Evolutionary conservation across 30 jellyfish, hydroid and myxozoan species (phyloP), one percentile per base, ranked within the genome.

Genomic region (Euphysa ruthae): DNA sequence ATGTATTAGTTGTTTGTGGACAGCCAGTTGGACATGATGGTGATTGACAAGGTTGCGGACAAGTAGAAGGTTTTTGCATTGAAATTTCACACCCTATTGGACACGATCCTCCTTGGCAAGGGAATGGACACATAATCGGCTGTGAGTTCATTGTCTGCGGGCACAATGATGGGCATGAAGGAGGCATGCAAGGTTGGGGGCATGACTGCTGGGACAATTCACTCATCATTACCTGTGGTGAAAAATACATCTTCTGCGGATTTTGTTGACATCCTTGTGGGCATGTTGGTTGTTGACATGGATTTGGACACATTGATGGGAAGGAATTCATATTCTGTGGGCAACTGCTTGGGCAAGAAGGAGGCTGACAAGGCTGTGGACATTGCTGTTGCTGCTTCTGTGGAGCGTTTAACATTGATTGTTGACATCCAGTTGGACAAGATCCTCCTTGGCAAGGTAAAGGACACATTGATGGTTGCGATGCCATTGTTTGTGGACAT

Each of bases 221-320:
- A 2, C 60, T 29, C 18, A 63, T 27, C 74, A 63, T 56, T 56
- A 56, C 64, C 15, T 56, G 44, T 3, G 70, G 70, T 21, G 64
- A 26, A 13, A 61, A 44, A 31, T 30, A 25, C 23, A 43, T 29
- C 26, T 52, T 68, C 13, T 25, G 19, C 26, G 80, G 73, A 22
- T 72, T 35, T 29, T 21, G 28, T 27, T 29, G 74, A 30, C 80
- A 68, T 4, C 80, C 80, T 25, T 8, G 30, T 15, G 80, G 80
- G 32, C 80, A 68, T 23, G 65, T 19, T 43, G 75, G 77, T 43
- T 35, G 60, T 68, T 68, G 80, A 34, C 80, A 68, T n/a, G 79
- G 74, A 4, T 42, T 88, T 21, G 95, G 89, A 35, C 93, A 76
- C 63, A 61, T 34, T 10, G 63, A 32, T 3, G 74, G 74, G 26